phyloP scores from a whole-genome alignment of 1,140 invertebrate genomes.

The Caenorhabditis brenneri region DNA sequence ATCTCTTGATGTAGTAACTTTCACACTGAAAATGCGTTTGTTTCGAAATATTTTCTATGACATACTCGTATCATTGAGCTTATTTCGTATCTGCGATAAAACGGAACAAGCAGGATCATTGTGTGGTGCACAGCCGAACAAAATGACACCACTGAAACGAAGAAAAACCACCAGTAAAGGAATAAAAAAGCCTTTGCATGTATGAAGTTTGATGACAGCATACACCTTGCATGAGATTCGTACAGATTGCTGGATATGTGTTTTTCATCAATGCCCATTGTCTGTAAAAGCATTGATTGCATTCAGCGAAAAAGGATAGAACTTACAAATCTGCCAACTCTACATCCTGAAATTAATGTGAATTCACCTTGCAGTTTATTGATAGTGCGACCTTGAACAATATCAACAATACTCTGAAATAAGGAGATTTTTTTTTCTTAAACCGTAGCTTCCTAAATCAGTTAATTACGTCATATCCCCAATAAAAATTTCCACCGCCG shows the following conservation, averaged over 20 bases:
- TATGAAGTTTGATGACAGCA: background rate
- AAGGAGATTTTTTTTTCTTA: background rate
- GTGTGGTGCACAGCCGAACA: background rate
- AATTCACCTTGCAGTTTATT: background rate
- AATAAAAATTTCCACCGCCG: background rate
- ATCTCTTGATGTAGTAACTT: background rate
- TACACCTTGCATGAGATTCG: background rate
- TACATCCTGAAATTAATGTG: background rate
- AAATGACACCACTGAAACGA: background rate
- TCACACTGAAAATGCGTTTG: background rate
- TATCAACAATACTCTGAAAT: background rate
- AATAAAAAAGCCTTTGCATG: background rate
- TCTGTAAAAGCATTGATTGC: background rate
- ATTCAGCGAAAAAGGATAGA: too few species aligned
- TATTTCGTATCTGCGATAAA: background rate
- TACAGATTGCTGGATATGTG: background rate
- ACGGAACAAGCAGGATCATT: background rate
- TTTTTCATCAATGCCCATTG: background rate
- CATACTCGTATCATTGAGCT: background rate
- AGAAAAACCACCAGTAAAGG: conserved; percentile 13
- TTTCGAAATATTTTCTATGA: background rate
- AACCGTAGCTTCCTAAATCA: background rate
- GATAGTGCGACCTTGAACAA: background rate
- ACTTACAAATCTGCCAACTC: background rate
- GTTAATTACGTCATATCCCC: background rate